A percentile compares a stretch with the other conserved stretches of the same genome.
phyloP scores from a whole-genome alignment of 2,797 vertebrate genomes.

The Sebastes taczanowskii region DNA sequence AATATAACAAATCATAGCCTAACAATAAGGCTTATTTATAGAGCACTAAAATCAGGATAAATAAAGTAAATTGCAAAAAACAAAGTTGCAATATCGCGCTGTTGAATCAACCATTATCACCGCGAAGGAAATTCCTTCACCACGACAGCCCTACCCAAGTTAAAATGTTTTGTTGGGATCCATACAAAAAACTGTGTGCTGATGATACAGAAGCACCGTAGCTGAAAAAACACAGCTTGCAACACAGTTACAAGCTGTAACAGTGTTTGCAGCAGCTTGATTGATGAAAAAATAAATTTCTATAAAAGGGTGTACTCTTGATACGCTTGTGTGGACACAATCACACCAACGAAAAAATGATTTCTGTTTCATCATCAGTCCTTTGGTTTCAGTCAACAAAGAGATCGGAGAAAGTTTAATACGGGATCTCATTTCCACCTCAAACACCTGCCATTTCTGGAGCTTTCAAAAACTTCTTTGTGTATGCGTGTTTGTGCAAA shows the following conservation, averaged over 20 bases:
- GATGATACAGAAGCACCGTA: background rate
- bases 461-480: background rate
- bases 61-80: too few relatives aligned
- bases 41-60: too few relatives aligned
- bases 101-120: too few relatives aligned
- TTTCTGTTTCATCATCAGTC: background rate
- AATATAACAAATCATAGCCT: too few relatives aligned
- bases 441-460: background rate
- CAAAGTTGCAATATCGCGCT: too few relatives aligned
- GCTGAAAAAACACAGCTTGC: too few relatives aligned
- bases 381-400: background rate
- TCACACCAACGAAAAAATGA: background rate
- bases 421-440: background rate
- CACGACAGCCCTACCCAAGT: background rate
- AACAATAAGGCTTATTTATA: too few relatives aligned
- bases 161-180: background rate
- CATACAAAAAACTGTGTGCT: background rate
- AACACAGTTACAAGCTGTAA: background rate
- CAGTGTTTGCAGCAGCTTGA: background rate
- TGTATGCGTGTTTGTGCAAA: background rate
- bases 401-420: background rate
- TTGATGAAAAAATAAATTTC: background rate
- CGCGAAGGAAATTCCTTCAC: too few relatives aligned
- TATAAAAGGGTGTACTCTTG: background rate
- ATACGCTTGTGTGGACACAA: background rate